Evolutionary conservation across 2,888 invertebrate species (phyloP).

Genomic region (Nephrotoma appendiculata): DNA sequence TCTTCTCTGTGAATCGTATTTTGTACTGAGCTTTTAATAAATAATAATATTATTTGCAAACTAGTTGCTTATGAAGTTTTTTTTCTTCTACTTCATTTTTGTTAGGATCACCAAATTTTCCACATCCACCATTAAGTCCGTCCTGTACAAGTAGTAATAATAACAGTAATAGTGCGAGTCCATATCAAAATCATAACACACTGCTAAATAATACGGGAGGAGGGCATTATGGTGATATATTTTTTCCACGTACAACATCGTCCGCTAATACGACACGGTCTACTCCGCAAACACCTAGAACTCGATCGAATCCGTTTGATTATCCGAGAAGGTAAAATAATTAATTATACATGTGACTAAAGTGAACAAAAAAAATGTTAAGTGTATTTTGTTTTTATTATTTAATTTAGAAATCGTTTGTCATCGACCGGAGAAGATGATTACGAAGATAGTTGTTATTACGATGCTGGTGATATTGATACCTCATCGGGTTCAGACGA

Average conservation of each 20-base stretch:
- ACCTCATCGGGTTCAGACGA: slow-evolving; percentile 30
- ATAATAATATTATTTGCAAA: neutral
- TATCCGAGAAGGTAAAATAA: slow-evolving; percentile 27
- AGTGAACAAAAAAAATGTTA: neutral
- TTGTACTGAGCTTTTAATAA: neutral
- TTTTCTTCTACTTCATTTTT: slow-evolving; percentile 7
- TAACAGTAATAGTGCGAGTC: slow-evolving; percentile 17
- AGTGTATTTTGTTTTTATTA: neutral
- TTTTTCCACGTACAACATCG: slow-evolving; percentile 25
- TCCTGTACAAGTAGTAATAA: slow-evolving; percentile 26
- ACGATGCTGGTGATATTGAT: slow-evolving; percentile 25
- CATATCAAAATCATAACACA: neutral
- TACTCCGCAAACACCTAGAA: slow-evolving; percentile 20
- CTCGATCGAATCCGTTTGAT: slow-evolving; percentile 27
- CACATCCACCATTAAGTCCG: slow-evolving; percentile 31
- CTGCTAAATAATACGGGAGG: neutral
- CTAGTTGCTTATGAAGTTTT: neutral
- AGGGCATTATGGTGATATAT: slow-evolving; percentile 21
- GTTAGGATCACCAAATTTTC: slow-evolving; percentile 28
- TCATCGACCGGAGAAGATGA: slow-evolving; percentile 32
- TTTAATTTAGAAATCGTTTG: slow-evolving; percentile 16
- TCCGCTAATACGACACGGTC: slow-evolving; percentile 22
- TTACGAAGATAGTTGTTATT: slow-evolving; percentile 21
- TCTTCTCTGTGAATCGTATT: neutral
- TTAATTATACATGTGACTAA: neutral